These are phyloP conservation scores for Seriola dumerili DNA, from an alignment of 2,113 vertebrate genomes.

Conservation along the genomic window DNA sequence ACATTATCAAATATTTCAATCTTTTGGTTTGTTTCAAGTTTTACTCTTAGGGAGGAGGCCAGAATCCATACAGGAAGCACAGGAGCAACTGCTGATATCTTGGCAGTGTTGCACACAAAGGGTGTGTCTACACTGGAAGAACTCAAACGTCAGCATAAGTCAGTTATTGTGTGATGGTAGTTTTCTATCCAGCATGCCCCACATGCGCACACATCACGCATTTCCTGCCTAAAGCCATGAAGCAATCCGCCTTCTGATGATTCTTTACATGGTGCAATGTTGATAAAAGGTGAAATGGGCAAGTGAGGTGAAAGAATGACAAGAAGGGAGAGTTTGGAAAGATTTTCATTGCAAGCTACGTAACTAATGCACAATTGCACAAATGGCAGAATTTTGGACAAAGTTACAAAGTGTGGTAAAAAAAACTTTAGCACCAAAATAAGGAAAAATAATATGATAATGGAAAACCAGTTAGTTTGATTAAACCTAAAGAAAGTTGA, in stretches of 20 bases:
- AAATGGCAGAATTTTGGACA: neutral
- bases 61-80: constrained; percentile 13
- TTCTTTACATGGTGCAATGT: constrained; percentile 36
- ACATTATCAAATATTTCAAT: neutral
- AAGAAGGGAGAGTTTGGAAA: neutral
- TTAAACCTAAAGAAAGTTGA: neutral
- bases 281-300: constrained; percentile 25
- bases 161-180: constrained; percentile 42
- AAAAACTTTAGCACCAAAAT: neutral
- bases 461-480: neutral
- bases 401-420: neutral
- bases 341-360: neutral
- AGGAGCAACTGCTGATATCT: constrained; percentile 13
- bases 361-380: neutral
- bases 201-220: constrained; percentile 21
- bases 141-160: constrained; percentile 47
- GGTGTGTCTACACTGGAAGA: constrained; percentile 49
- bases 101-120: constrained; percentile 49
- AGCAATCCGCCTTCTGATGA: constrained; percentile 42
- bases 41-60: neutral
- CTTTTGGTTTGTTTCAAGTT: neutral
- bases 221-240: constrained; percentile 65
- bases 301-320: constrained; percentile 4
- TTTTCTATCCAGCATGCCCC: constrained; percentile 21
- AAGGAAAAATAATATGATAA: neutral